Percentiles rank a stretch among this genome's conserved stretches.
Conservation (phyloP, 1,140 invertebrate genomes). For the Manduca sexta region DNA sequence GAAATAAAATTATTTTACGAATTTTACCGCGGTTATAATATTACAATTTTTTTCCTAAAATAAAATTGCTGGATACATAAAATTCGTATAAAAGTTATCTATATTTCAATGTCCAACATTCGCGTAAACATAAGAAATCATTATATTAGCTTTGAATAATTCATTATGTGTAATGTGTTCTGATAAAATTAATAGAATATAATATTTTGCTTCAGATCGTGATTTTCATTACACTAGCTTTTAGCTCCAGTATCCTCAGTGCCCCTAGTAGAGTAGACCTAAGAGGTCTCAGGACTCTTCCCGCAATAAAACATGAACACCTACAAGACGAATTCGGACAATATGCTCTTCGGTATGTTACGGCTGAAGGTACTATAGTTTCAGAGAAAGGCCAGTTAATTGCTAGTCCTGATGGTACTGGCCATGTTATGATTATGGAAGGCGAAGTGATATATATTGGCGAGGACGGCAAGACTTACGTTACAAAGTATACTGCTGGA, state of each 20-base stretch:
- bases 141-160: too few species aligned
- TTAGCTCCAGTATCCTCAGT: not conserved
- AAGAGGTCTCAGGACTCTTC: slow-evolving; percentile 14
- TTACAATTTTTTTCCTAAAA: too few species aligned
- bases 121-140: too few species aligned
- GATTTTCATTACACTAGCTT: not conserved
- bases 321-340: slow-evolving; percentile 52
- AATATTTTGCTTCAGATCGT: not conserved
- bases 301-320: slow-evolving; percentile 38
- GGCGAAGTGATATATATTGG: slow-evolving; percentile 45
- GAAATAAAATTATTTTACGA: too few species aligned
- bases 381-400: slow-evolving; percentile 47
- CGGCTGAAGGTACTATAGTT: slow-evolving; percentile 51
- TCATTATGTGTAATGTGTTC: too few species aligned
- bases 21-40: too few species aligned
- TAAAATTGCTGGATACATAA: too few species aligned
- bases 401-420: slow-evolving; percentile 32
- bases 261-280: too few species aligned
- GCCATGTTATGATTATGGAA: slow-evolving; percentile 40
- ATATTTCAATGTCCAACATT: too few species aligned
- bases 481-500: slow-evolving; percentile 51
- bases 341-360: slow-evolving; percentile 53
- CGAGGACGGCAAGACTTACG: slow-evolving; percentile 44
- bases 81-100: too few species aligned
- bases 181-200: too few species aligned